These are phyloP conservation scores for Amblyteles armatorius DNA, from an alignment of 2,888 invertebrate genomes.

Conservation along the genomic window DNA sequence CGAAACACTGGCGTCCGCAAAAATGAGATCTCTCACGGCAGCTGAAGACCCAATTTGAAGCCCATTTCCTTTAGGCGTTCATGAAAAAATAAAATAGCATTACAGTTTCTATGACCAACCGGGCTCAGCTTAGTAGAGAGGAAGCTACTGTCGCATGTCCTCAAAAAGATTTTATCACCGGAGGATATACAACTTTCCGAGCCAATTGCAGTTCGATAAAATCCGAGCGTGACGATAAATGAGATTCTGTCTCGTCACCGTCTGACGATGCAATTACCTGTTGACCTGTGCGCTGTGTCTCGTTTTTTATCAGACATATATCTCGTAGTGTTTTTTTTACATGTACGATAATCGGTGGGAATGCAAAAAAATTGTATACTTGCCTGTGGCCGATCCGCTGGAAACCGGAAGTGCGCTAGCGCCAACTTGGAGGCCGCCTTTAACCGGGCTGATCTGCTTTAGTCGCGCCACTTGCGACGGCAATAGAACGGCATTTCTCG, in stretches of 20 bases:
- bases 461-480: constrained; percentile 78
- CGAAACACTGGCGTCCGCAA: too few species aligned
- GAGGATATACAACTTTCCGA: background rate
- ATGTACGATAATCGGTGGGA: background rate
- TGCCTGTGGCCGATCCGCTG: constrained; percentile 82
- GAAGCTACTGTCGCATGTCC: background rate
- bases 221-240: constrained; percentile 4
- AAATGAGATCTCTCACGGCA: too few species aligned
- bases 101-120: too few species aligned
- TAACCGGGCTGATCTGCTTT: constrained; percentile 72
- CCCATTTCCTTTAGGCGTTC: too few species aligned
- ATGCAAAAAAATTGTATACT: constrained; percentile 14
- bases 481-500: constrained; percentile 75
- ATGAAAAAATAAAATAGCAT: too few species aligned
- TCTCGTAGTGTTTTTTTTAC: background rate
- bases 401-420: constrained; percentile 53
- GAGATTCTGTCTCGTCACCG: background rate
- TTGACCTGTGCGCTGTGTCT: background rate
- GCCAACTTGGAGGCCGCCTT: constrained; percentile 48
- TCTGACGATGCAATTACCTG: background rate
- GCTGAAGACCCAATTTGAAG: too few species aligned
- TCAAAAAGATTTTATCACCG: constrained; percentile 32
- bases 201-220: constrained; percentile 1
- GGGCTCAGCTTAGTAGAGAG: too few species aligned
- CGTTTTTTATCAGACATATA: background rate